Evolutionary conservation across 1,140 invertebrate species (phyloP).

Genomic region (Heliconius congener): DNA sequence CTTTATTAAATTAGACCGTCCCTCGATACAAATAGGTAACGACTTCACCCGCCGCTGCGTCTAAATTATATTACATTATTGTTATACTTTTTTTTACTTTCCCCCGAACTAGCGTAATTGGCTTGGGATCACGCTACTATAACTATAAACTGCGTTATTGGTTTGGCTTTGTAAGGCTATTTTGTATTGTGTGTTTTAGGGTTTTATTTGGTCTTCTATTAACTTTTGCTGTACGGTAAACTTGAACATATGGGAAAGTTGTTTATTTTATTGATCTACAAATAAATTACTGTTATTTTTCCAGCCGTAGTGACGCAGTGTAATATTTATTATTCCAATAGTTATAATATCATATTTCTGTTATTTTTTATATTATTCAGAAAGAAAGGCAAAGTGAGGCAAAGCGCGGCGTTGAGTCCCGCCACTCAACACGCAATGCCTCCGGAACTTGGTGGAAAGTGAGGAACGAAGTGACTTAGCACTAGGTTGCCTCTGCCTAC

Average conservation of each 20-base stretch:
- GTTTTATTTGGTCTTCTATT: constrained; percentile 36
- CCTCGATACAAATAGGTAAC: constrained; percentile 72
- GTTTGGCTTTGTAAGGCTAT: constrained; percentile 63
- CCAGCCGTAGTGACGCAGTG: accelerated
- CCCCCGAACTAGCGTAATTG: constrained; percentile 77
- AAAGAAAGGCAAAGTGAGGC: too few relatives aligned
- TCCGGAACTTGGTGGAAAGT: too few relatives aligned
- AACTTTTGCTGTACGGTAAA: constrained; percentile 32
- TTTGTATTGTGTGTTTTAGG: constrained; percentile 41
- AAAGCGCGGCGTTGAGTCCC: too few relatives aligned
- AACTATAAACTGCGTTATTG: constrained; percentile 74
- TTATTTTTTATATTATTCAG: too few relatives aligned
- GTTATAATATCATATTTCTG: background rate
- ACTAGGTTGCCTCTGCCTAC: too few relatives aligned
- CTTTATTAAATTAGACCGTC: constrained; percentile 74
- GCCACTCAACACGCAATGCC: too few relatives aligned
- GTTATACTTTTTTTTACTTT: constrained; percentile 77
- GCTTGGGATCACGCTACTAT: constrained; percentile 76
- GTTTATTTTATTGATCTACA: constrained; percentile 30
- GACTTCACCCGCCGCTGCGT: constrained; percentile 60
- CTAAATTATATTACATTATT: constrained; percentile 81
- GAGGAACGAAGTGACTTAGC: too few relatives aligned
- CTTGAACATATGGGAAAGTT: constrained; percentile 36
- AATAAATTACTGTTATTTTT: background rate
- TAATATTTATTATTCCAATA: background rate